Percentiles rank a stretch among this genome's conserved stretches.
Conservation (phyloP, 1,140 invertebrate species). For the Metopolophium dirhodum region DNA sequence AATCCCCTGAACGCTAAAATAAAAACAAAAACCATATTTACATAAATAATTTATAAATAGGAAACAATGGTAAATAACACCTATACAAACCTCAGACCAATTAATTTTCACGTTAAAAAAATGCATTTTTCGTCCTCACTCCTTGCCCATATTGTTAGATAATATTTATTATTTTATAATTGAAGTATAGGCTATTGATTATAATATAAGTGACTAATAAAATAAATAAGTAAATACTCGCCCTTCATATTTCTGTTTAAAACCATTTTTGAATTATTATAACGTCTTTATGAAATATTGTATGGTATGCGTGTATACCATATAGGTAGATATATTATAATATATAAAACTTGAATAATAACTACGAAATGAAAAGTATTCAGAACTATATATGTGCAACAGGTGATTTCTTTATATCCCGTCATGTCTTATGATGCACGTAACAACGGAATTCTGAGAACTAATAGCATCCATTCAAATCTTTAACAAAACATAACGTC, state of each 20-base stretch:
- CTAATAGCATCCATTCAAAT: background rate
- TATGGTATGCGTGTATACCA: background rate
- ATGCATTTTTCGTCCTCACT: background rate
- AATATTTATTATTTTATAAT: background rate
- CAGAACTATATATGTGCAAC: background rate
- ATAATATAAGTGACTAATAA: background rate
- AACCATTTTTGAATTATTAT: background rate
- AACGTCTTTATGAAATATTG: background rate
- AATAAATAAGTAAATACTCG: background rate
- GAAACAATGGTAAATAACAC: no score
- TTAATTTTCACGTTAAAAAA: no score
- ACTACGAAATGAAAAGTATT: background rate
- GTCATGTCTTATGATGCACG: background rate
- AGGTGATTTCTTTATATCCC: constrained; percentile 30
- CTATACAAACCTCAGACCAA: no score
- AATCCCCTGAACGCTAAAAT: background rate
- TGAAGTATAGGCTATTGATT: background rate
- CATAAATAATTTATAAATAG: background rate
- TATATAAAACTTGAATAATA: background rate
- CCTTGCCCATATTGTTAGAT: background rate
- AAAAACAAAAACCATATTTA: background rate
- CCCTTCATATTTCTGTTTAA: background rate
- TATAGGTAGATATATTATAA: background rate
- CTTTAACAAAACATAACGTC: constrained; percentile 6
- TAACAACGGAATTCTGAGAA: constrained; percentile 23